These are phyloP conservation scores for Lymantria monacha DNA, from an alignment of 2,888 invertebrate genomes.

Conservation along the genomic window DNA sequence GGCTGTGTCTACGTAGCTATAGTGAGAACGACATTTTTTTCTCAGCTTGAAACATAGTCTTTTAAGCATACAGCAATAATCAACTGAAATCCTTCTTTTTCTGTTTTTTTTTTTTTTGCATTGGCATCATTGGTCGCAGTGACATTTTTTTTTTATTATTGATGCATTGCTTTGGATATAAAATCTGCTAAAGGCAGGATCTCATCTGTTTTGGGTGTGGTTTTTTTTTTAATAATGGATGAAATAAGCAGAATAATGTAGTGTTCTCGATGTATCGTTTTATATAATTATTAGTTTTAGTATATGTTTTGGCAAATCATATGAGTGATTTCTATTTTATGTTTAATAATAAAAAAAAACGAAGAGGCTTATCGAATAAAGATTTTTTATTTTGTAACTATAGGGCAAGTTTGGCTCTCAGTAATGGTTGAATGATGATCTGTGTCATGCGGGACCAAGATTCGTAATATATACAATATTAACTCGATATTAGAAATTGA, in stretches of 20 bases:
- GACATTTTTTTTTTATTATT: slow-evolving; percentile 8
- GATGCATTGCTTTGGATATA: slow-evolving; percentile 16
- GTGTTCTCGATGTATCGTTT: slow-evolving; percentile 18
- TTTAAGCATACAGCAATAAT: not conserved
- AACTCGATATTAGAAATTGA: too few species aligned
- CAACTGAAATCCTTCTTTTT: too few species aligned
- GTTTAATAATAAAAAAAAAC: not conserved
- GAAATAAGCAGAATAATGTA: slow-evolving; percentile 18
- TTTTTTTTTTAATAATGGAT: slow-evolving; percentile 11
- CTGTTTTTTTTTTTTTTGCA: slow-evolving; percentile 1
- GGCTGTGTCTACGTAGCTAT: slow-evolving; percentile 27
- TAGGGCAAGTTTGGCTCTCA: too few species aligned
- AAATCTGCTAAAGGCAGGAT: slow-evolving; percentile 32
- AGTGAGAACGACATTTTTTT: slow-evolving; percentile 11
- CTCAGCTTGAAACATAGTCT: slow-evolving; percentile 7
- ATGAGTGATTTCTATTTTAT: slow-evolving; percentile 4
- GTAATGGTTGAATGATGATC: too few species aligned
- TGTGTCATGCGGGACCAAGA: too few species aligned
- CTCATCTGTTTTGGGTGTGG: slow-evolving; percentile 27
- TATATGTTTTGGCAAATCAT: slow-evolving; percentile 35
- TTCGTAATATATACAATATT: too few species aligned
- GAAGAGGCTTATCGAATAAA: too few species aligned
- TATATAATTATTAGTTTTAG: not conserved
- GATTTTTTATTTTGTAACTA: too few species aligned
- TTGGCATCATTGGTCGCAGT: slow-evolving; percentile 29